A percentile compares a stretch with the other conserved stretches of the same genome.
Evolutionary conservation across 2,888 invertebrate genomes (phyloP).

Genomic region (Phortica magna): DNA sequence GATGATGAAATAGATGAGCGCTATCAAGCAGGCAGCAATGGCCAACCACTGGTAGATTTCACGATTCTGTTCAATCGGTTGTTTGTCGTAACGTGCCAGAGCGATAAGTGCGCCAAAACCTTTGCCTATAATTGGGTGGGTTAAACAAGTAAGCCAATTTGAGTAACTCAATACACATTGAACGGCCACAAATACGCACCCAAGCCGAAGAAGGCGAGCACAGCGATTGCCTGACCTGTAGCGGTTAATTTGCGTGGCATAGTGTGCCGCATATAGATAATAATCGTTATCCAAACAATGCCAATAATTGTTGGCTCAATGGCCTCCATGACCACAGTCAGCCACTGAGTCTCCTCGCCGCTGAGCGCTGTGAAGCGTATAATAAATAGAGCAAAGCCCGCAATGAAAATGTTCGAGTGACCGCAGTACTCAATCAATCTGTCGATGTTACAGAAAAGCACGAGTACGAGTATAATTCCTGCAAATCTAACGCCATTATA

Average conservation of each 20-base stretch:
- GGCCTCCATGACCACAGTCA: conserved; percentile 85
- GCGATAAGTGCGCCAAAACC: conserved; percentile 86
- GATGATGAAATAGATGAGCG: conserved; percentile 84
- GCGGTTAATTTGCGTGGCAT: conserved; percentile 87
- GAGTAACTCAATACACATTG: background rate
- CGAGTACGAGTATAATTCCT: conserved; percentile 67
- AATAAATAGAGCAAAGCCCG: conserved; percentile 89
- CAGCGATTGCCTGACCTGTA: conserved; percentile 88
- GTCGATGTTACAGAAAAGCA: conserved; percentile 83
- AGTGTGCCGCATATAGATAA: conserved; percentile 89
- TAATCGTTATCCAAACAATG: conserved; percentile 88
- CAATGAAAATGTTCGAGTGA: conserved; percentile 89
- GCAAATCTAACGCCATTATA: conserved; percentile 60
- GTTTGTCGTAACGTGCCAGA: conserved; percentile 77
- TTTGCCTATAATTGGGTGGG: conserved; percentile 80
- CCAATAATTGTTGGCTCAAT: conserved; percentile 88
- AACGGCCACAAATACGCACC: conserved; percentile 77
- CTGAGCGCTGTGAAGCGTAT: conserved; percentile 85
- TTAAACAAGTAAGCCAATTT: background rate
- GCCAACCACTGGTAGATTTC: conserved; percentile 83
- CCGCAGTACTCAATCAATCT: conserved; percentile 90
- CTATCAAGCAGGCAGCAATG: conserved; percentile 82
- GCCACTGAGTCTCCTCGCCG: conserved; percentile 80
- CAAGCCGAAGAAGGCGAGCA: conserved; percentile 88
- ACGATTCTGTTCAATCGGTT: conserved; percentile 56